phyloP scores from a whole-genome alignment of 30 jellyfish, hydroid and myxozoan genomes.

The Hydra vulgaris region DNA sequence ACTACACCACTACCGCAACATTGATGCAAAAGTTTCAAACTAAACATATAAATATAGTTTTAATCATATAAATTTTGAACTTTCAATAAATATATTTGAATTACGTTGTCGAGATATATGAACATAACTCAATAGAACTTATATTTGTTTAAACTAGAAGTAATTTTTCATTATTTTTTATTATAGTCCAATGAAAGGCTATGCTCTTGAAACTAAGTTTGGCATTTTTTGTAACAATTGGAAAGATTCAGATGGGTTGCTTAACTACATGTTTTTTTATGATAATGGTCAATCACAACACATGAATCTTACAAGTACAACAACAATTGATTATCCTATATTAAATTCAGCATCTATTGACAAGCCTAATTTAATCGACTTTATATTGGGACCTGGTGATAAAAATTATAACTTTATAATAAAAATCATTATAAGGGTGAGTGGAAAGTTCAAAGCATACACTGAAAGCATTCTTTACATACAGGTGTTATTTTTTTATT shows the following conservation, averaged over 20 bases:
- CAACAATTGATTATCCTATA: conserved; percentile 16
- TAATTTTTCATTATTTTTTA: conserved; percentile 2
- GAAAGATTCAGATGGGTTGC: neutral
- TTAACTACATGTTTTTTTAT: neutral
- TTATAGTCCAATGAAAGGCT: neutral
- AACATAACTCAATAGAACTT: too few relatives aligned
- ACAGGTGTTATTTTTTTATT: too few relatives aligned
- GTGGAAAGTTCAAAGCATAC: conserved; percentile 45
- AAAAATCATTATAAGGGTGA: conserved; percentile 30
- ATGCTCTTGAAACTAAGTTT: neutral
- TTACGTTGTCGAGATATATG: too few relatives aligned
- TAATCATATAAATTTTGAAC: too few relatives aligned
- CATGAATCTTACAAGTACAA: neutral
- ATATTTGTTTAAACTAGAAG: too few relatives aligned
- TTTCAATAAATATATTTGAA: too few relatives aligned
- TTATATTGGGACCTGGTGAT: conserved; percentile 51
- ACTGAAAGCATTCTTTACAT: too few relatives aligned
- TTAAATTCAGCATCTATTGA: conserved; percentile 39
- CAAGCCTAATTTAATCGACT: conserved; percentile 42
- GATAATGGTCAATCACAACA: neutral
- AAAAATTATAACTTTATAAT: conserved; percentile 28
- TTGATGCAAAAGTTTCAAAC: too few relatives aligned
- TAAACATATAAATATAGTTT: too few relatives aligned
- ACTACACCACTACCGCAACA: too few relatives aligned
- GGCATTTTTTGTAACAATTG: neutral